phyloP scores from a whole-genome alignment of 2,113 vertebrate species.

The Grammatotria lemairii region DNA sequence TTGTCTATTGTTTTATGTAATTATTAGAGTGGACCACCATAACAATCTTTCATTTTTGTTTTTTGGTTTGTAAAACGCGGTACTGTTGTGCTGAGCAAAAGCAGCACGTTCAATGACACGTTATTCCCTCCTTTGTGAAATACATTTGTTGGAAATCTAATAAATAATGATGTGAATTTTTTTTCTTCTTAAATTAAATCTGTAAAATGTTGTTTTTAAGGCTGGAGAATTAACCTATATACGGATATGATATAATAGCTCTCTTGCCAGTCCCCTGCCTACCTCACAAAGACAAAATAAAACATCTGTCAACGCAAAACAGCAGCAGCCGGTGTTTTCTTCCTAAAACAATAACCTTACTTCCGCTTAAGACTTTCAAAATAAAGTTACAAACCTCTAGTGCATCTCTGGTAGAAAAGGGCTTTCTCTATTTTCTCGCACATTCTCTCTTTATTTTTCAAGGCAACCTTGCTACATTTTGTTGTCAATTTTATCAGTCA shows the following conservation, averaged over 20 bases:
- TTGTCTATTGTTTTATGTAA: neutral
- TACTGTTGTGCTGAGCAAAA: neutral
- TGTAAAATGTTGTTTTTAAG: neutral
- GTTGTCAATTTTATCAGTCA: neutral
- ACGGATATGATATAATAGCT: neutral
- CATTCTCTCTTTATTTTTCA: neutral
- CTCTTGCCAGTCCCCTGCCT: neutral
- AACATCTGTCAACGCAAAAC: neutral
- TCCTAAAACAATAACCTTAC: accelerated
- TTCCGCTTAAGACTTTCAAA: constrained; percentile 1
- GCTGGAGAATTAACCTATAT: accelerated
- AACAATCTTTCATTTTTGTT: neutral
- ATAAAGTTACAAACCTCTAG: neutral
- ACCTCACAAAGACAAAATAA: neutral
- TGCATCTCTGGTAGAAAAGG: accelerated
- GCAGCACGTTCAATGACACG: accelerated
- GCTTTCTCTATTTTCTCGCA: neutral
- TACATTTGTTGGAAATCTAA: neutral
- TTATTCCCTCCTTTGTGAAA: neutral
- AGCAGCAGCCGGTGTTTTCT: neutral
- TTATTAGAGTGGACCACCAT: accelerated
- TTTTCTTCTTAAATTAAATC: neutral
- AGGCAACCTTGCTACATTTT: neutral
- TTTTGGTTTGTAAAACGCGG: neutral
- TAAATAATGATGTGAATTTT: neutral